Evolutionary conservation across 2,113 vertebrate genomes (phyloP), one percentile per base, ranked within the genome.

Genomic region (Cephalophus harveyi): DNA sequence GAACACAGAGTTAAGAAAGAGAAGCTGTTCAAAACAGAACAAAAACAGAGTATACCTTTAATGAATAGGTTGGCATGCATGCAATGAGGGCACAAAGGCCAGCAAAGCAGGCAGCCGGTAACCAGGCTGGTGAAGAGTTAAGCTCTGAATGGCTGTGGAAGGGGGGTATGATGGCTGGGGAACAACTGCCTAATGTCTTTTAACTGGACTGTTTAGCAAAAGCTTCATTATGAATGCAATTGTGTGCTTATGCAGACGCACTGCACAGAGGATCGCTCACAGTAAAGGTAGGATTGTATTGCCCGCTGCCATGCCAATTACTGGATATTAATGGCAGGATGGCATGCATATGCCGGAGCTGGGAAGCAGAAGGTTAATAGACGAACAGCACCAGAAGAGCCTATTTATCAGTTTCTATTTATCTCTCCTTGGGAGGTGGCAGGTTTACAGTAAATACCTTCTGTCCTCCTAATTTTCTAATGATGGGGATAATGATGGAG

Each of bases 371-470:
- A 99, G 99, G 99, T 99, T 99, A 99, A 99, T 99, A 99, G 99
- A 99, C 96, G 99, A 99, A 99, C 99, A 99, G 99, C 99, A 98
- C 99, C 99, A 99, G 99, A 98, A 99, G 99, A 99, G 99, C 99
- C 98, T 99, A 99, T 99, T 99, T 99, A 99, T 99, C 99, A 99
- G 99, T 99, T 99, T 99, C 99, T 99, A 99, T 99, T 99, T 99
- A 99, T 99, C 99, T 99, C 99, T 99, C 99, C 99, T 99, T 99
- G 99, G 99, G 99, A 99, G 99, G 99, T 99, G 99, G 99, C 99
- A 99, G 99, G 99, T 99, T 99, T 99, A 99, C 99, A 99, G 99
- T 99, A 99, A 99, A 99, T 99, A 99, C 99, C 99, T 99, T 99
- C 99, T 99, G 99, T 99, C 99, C 99, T 99, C 98, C 99, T 99